Evolutionary conservation across 1,140 invertebrate species (phyloP).

Genomic region (Meloidogyne floridensis): DNA sequence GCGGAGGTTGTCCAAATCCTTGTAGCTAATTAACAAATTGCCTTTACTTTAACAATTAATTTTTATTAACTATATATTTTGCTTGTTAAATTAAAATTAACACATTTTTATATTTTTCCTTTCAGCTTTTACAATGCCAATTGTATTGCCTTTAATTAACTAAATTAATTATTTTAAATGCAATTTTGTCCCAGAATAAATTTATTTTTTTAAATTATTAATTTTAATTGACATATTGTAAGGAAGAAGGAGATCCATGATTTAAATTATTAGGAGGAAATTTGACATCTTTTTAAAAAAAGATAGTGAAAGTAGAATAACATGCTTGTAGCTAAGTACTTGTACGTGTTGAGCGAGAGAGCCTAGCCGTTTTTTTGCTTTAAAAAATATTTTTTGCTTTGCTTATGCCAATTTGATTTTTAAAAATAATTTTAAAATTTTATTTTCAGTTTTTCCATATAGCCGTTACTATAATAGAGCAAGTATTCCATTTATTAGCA

Average conservation of each 20-base stretch:
- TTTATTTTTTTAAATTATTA: neutral
- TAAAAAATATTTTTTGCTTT: neutral
- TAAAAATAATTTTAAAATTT: neutral
- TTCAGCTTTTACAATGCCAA: neutral
- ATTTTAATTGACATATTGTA: no score
- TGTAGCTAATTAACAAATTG: neutral
- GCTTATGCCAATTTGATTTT: neutral
- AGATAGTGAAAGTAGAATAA: no score
- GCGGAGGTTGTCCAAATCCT: neutral
- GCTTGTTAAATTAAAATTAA: neutral
- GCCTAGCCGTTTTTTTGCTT: no score
- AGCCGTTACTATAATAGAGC: slow-evolving; percentile 3
- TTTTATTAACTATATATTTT: neutral
- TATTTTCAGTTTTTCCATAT: neutral
- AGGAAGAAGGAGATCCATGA: neutral
- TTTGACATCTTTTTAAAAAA: no score
- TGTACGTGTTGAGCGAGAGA: no score
- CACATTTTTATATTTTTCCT: neutral
- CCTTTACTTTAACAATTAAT: neutral
- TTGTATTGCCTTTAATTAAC: neutral
- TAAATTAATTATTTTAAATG: neutral
- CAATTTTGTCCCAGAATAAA: neutral
- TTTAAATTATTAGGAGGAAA: neutral
- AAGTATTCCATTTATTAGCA: neutral
- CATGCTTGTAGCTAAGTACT: no score